A percentile compares a stretch with the other conserved stretches of the same genome.
Evolutionary conservation across 2,888 invertebrate species (phyloP).

Genomic region (Agapostemon virescens): DNA sequence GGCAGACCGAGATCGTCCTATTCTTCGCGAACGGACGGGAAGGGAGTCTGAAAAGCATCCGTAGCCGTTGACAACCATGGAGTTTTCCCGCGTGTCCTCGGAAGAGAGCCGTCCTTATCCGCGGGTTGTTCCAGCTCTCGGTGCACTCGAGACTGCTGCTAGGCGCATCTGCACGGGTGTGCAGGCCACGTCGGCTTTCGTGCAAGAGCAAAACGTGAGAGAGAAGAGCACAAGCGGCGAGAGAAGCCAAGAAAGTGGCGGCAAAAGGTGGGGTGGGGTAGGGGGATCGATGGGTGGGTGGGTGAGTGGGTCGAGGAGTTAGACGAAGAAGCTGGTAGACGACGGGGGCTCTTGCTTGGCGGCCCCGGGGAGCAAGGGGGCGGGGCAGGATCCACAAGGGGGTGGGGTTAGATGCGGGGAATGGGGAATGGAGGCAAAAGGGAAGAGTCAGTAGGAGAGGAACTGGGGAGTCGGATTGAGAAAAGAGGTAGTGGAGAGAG

Average conservation of each 20-base stretch:
- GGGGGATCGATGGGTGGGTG: slow-evolving; percentile 59
- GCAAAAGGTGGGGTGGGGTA: slow-evolving; percentile 45
- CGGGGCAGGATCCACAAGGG: slow-evolving; percentile 38
- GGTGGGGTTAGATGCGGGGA: slow-evolving; percentile 34
- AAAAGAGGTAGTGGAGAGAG: slow-evolving; percentile 32
- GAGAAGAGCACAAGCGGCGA: slow-evolving; percentile 59
- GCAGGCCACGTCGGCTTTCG: slow-evolving; percentile 69
- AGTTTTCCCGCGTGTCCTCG: slow-evolving; percentile 36
- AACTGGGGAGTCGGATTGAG: slow-evolving; percentile 60
- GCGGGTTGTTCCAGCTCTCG: slow-evolving; percentile 55
- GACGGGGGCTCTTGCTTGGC: slow-evolving; percentile 39
- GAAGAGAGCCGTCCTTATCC: slow-evolving; percentile 20
- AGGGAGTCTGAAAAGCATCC: background rate
- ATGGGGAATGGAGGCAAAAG: background rate
- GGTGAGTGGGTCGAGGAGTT: slow-evolving; percentile 47
- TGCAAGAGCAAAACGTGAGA: slow-evolving; percentile 63
- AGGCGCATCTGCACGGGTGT: slow-evolving; percentile 65
- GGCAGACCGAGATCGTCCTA: background rate
- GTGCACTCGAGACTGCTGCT: slow-evolving; percentile 60
- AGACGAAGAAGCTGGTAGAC: slow-evolving; percentile 53
- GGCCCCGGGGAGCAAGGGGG: slow-evolving; percentile 10
- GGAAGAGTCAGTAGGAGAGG: slow-evolving; percentile 65
- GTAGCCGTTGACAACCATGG: background rate
- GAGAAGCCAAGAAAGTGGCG: slow-evolving; percentile 69
- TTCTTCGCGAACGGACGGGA: background rate